Base-by-base conservation (phyloP, 2,888 invertebrate species). In the Fissipunctia ypsillon region DNA sequence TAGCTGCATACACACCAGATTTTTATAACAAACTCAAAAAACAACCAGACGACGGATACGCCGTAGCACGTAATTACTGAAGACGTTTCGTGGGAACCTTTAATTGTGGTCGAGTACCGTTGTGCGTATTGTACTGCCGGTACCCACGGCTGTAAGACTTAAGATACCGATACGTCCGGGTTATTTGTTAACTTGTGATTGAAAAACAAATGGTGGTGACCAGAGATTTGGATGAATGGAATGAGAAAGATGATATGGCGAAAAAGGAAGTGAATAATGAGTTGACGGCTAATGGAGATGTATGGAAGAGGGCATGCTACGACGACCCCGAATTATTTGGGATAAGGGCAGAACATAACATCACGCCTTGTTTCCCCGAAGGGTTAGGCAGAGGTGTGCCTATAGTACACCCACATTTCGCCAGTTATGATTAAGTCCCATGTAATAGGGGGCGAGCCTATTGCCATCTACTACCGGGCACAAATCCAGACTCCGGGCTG, bases 61-160 rank as follows among this genome's bases (percentile, higher is more conserved):
- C 63, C 86, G 68, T 86, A 64, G 52, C 73, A 69, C 5, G 75
- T 86, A 84, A 84, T 84, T 80, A 84, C 63, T 35, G 54, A 69
- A 84, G 78, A 69, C 38, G 78, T 45, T 54, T 61, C 85, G 84
- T 85, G 85, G 82, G 85, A 85, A 85, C 43, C 63, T 60, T 69
- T 84, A 84, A 83, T 85, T 85, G 85, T 77, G 73, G 64, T 7
- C 65, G n/a, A n/a, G 70, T 85, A 76, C 85, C 83, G 83, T 83
- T 83, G 79, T 22, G 0, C 52, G 12, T 68, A 85, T 85, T 85
- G 85, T 85, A 74, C 74, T 70, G 74, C 14, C 16, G 22, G 61
- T 81, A 76, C 86, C 84, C 84, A 84, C 84, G 80, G 52, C 59
- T 54, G 5, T 31, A 65, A 60, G 83, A 73, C 79, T 73, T 67